Evolutionary conservation across 2,888 invertebrate genomes (phyloP).

Genomic region (Yponomeuta evonymella): DNA sequence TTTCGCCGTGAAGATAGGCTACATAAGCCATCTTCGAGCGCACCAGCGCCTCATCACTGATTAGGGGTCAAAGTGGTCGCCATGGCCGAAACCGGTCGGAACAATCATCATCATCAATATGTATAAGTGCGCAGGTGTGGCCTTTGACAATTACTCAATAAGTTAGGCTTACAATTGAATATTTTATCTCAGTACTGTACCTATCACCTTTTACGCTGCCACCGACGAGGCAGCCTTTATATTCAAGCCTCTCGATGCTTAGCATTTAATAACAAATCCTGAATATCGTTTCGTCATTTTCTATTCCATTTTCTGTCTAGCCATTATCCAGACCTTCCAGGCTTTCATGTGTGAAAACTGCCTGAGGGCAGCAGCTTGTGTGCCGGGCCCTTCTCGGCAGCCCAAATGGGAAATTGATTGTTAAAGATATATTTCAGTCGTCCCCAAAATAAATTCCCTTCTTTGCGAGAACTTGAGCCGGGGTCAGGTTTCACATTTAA

Average conservation of each 20-base stretch:
- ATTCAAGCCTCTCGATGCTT: background rate
- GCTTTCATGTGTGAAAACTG: constrained; percentile 1
- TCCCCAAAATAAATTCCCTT: background rate
- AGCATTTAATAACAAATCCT: background rate
- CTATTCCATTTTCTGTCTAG: background rate
- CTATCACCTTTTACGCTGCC: too few species aligned
- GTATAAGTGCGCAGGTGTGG: too few species aligned
- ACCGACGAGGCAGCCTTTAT: background rate
- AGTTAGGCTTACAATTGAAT: too few species aligned
- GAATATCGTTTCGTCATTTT: background rate
- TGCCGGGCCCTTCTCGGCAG: background rate
- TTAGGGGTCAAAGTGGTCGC: too few species aligned
- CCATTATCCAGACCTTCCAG: background rate
- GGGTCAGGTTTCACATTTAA: background rate
- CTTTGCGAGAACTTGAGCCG: background rate
- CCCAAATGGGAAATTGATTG: constrained; percentile 3
- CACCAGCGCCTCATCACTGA: too few species aligned
- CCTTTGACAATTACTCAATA: too few species aligned
- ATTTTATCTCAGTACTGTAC: too few species aligned
- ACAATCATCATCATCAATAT: too few species aligned
- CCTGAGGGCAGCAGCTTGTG: background rate
- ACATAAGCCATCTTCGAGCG: too few species aligned
- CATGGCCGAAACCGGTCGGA: too few species aligned
- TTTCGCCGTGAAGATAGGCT: too few species aligned
- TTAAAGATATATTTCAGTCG: background rate